Conservation (phyloP, 2,113 vertebrate genomes). For the Lasiurus cinereus region DNA sequence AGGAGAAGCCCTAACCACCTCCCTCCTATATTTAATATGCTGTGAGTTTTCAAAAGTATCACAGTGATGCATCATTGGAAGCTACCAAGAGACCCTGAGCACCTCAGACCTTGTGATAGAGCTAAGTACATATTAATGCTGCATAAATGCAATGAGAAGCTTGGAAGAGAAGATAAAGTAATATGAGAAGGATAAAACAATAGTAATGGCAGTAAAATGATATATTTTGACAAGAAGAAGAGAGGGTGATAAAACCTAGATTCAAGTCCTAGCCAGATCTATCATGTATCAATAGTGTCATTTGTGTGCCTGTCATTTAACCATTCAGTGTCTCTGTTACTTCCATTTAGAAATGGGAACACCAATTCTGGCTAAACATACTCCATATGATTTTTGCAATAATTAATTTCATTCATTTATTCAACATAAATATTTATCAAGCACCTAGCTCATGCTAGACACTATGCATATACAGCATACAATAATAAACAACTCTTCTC, state of each 20-base stretch:
- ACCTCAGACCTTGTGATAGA: not conserved
- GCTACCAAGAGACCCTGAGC: not conserved
- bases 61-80: not conserved
- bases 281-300: not conserved
- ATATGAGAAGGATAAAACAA: not conserved
- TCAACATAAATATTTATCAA: not conserved
- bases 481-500: not conserved
- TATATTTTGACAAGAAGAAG: not conserved
- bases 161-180: not conserved
- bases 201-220: not conserved
- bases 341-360: not conserved
- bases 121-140: not conserved
- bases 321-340: not conserved
- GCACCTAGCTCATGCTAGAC: not conserved
- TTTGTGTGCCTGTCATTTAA: not conserved
- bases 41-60: not conserved
- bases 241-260: not conserved
- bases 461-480: not conserved
- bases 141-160: not conserved
- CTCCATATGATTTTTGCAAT: not conserved
- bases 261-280: not conserved
- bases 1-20: not conserved
- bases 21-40: conserved; percentile 37
- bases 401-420: not conserved
- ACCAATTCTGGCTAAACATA: not conserved